Conservation (phyloP, 2,797 vertebrate species). For the Uromys caudimaculatus region DNA sequence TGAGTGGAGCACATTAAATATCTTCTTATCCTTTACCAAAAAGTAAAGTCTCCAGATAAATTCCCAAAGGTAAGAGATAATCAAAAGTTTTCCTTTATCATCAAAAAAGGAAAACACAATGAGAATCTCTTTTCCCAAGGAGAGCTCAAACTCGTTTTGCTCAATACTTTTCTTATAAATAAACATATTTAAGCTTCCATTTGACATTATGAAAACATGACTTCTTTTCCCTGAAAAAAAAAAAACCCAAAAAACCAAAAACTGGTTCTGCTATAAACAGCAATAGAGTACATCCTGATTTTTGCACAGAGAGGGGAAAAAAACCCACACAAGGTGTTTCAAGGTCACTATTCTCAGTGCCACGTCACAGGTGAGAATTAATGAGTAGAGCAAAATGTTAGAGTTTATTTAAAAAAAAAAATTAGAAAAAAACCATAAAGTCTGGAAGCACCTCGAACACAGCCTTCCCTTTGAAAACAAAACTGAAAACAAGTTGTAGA, state of each 20-base stretch:
- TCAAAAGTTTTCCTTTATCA: conserved; percentile 64
- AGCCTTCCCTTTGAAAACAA: conserved; percentile 39
- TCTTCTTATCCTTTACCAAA: conserved; percentile 40
- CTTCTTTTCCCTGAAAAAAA: neutral
- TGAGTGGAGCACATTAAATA: conserved; percentile 54
- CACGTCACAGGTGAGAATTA: neutral
- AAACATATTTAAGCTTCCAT: conserved; percentile 52
- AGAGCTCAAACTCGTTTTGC: conserved; percentile 57
- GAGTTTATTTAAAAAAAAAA: neutral
- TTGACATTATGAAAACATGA: conserved; percentile 23
- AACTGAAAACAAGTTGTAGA: neutral
- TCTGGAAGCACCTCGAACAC: neutral
- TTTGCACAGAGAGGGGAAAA: conserved; percentile 17
- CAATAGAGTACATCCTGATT: neutral
- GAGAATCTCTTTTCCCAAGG: neutral
- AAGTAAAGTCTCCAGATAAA: conserved; percentile 57
- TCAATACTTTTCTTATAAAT: neutral
- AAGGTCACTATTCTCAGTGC: conserved; percentile 22
- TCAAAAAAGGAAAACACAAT: conserved; percentile 43
- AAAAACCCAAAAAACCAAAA: neutral
- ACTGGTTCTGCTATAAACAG: neutral
- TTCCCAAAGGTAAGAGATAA: conserved; percentile 61
- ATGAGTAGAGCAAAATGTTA: neutral
- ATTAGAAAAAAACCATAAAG: conserved; percentile 12
- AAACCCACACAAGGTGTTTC: neutral